phyloP scores from a whole-genome alignment of 2,797 vertebrate species.

The Hippocampus kuda region DNA sequence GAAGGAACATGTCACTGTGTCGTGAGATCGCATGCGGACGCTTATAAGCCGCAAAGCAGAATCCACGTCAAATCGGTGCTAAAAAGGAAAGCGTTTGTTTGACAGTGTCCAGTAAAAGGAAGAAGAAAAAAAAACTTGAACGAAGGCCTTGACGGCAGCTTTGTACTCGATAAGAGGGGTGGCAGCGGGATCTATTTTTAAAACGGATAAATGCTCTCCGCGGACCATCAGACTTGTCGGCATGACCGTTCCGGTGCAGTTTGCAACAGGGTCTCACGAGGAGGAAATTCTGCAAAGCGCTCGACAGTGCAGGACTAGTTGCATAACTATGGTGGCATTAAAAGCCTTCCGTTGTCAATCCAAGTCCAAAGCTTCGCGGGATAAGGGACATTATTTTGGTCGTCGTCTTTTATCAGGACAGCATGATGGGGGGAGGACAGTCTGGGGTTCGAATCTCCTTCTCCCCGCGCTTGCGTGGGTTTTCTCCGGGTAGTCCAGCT shows the following conservation, averaged over 20 bases:
- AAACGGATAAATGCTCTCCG: slow-evolving; percentile 14
- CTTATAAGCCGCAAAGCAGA: slow-evolving; percentile 8
- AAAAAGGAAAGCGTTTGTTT: slow-evolving; percentile 11
- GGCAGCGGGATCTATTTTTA: slow-evolving; percentile 15
- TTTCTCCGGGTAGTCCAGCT: too few relatives aligned
- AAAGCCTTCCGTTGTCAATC: too few relatives aligned
- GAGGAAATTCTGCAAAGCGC: not conserved
- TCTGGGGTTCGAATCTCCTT: too few relatives aligned
- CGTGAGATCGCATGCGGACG: slow-evolving; percentile 24
- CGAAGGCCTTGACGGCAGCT: slow-evolving; percentile 16
- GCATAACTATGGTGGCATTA: too few relatives aligned
- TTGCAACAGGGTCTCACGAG: not conserved
- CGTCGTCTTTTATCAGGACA: too few relatives aligned
- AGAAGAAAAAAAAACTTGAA: not conserved
- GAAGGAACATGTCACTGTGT: slow-evolving; percentile 13
- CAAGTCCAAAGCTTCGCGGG: too few relatives aligned
- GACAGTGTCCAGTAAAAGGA: slow-evolving; percentile 13
- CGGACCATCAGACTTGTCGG: slow-evolving; percentile 3
- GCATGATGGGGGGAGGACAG: too few relatives aligned
- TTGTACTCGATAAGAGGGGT: not conserved
- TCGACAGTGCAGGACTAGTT: not conserved
- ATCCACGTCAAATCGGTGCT: slow-evolving; percentile 14
- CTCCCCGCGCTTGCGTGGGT: too few relatives aligned
- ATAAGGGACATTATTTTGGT: too few relatives aligned
- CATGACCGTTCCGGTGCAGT: slow-evolving; percentile 7